Conservation (phyloP, 2,797 vertebrate species). For the Heteromormyrus szaboi region DNA sequence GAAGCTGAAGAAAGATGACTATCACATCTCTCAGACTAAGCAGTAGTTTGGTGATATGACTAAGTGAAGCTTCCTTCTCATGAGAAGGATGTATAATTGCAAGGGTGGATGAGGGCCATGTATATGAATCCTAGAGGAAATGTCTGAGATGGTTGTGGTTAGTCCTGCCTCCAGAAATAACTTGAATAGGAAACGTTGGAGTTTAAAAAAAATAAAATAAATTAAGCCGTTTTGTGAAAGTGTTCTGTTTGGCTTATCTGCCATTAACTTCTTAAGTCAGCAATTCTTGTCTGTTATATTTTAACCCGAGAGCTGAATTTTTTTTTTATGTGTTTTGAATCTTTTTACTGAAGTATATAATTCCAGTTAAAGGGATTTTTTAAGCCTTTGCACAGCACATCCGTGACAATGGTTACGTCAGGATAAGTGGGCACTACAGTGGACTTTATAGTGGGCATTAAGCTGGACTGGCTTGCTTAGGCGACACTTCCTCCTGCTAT, state of each 20-base stretch:
- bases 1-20: background rate
- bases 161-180: conserved; percentile 36
- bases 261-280: background rate
- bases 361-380: background rate
- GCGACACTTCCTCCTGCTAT: background rate
- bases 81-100: background rate
- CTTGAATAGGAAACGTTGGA: conserved; percentile 14
- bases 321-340: background rate
- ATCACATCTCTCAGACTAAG: background rate
- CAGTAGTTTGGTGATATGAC: background rate
- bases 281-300: background rate
- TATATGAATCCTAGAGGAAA: conserved; percentile 31
- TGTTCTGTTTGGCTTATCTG: background rate
- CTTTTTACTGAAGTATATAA: background rate
- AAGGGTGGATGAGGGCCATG: background rate
- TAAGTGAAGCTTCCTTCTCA: background rate
- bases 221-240: background rate
- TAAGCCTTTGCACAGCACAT: background rate
- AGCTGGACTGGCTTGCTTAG: background rate
- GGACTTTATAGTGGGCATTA: background rate
- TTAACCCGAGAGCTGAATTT: background rate
- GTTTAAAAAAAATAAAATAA: background rate
- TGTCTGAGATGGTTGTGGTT: conserved; percentile 27
- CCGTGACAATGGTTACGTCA: background rate
- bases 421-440: background rate